A percentile compares a stretch with the other conserved stretches of the same genome.
phyloP scores from a whole-genome alignment of 2,113 vertebrate species.

The Sminthopsis crassicaudata region DNA sequence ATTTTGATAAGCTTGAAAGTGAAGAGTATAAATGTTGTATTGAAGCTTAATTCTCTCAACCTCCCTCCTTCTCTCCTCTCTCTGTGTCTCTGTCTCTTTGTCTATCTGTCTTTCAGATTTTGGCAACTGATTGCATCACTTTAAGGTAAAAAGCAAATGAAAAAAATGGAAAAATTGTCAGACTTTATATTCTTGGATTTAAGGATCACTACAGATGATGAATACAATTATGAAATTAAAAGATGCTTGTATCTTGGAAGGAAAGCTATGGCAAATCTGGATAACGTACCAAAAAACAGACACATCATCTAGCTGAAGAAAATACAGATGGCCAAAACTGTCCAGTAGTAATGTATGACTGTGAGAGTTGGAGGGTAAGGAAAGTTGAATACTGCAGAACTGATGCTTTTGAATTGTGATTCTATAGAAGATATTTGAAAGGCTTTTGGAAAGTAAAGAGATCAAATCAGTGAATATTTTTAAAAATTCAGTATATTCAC shows the following conservation, averaged over 20 bases:
- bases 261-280: too few relatives aligned
- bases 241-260: too few relatives aligned
- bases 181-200: background rate
- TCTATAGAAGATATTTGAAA: background rate
- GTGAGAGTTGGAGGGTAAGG: background rate
- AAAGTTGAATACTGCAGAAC: background rate
- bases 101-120: too few relatives aligned
- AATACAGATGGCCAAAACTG: too few relatives aligned
- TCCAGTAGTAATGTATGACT: background rate
- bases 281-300: too few relatives aligned
- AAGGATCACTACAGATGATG: background rate
- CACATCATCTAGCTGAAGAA: too few relatives aligned
- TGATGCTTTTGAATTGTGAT: background rate
- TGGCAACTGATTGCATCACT: background rate
- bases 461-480: background rate
- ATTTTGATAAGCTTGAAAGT: background rate
- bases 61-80: too few relatives aligned
- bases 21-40: too few relatives aligned
- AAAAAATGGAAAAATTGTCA: background rate
- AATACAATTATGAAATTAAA: too few relatives aligned
- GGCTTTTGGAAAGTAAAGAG: background rate
- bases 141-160: background rate
- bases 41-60: background rate
- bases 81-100: too few relatives aligned
- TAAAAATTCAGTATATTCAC: background rate